phyloP scores from a whole-genome alignment of 2,888 invertebrate species.

The Pilophorus perplexus region DNA sequence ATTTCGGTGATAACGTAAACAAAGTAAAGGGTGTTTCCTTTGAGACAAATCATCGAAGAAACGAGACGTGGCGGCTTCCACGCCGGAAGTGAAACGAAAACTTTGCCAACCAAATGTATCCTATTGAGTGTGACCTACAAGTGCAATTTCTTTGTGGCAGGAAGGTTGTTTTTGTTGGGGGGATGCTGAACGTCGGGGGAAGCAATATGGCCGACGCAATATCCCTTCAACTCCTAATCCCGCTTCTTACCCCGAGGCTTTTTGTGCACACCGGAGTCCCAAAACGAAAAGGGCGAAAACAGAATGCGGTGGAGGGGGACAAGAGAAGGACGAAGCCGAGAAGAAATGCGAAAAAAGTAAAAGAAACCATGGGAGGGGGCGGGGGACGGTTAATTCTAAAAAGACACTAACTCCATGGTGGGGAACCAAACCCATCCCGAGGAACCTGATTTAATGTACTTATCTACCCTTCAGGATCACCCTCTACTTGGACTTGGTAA shows the following conservation, averaged over 20 bases:
- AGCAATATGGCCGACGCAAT: constrained; percentile 27
- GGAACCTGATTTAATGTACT: constrained; percentile 11
- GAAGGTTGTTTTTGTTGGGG: constrained; percentile 25
- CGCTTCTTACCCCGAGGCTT: constrained; percentile 8
- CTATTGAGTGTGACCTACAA: constrained; percentile 1
- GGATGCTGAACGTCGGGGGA: background rate
- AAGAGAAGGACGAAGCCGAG: background rate
- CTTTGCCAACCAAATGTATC: background rate
- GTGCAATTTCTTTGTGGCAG: constrained; percentile 3
- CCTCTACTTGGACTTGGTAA: constrained; percentile 13
- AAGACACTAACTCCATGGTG: background rate
- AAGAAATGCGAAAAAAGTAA: background rate
- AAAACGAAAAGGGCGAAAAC: background rate
- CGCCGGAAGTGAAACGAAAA: background rate
- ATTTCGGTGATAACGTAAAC: background rate
- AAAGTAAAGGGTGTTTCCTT: background rate
- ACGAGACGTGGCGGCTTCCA: too few relatives aligned
- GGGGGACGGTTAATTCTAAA: constrained; percentile 1
- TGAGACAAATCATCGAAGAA: background rate
- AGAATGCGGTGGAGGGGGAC: background rate
- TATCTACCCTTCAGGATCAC: constrained; percentile 7
- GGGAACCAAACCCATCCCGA: too few relatives aligned
- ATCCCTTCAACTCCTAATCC: constrained; percentile 31
- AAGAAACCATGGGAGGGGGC: background rate
- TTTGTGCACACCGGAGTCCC: constrained; percentile 11